phyloP scores from a whole-genome alignment of 2,888 invertebrate species.

The Melanostoma scalare region DNA sequence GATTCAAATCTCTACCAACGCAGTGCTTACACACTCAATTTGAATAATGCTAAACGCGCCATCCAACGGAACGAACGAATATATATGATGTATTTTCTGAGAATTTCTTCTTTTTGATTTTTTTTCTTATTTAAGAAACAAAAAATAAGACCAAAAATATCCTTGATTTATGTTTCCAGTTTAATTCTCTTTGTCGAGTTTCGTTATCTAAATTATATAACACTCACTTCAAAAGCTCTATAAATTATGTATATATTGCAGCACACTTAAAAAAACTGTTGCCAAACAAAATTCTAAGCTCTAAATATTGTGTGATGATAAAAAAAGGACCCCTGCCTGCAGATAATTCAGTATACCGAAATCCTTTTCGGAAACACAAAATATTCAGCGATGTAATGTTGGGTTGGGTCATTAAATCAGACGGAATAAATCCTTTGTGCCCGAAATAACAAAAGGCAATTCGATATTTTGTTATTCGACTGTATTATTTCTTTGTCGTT shows the following conservation, averaged over 20 bases:
- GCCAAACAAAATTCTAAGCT: slow-evolving; percentile 34
- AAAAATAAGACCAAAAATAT: slow-evolving; percentile 14
- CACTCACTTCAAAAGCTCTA: slow-evolving; percentile 39
- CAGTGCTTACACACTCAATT: slow-evolving; percentile 38
- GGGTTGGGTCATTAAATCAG: slow-evolving; percentile 61
- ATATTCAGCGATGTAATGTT: slow-evolving; percentile 55
- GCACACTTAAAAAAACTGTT: slow-evolving; percentile 23
- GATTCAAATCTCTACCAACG: slow-evolving; percentile 9
- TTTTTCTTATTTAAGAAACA: background rate
- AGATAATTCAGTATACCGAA: slow-evolving; percentile 40
- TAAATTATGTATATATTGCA: slow-evolving; percentile 49
- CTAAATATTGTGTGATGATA: slow-evolving; percentile 5
- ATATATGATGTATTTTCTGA: no score
- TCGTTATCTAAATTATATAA: slow-evolving; percentile 64
- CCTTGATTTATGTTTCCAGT: slow-evolving; percentile 58
- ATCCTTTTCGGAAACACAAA: slow-evolving; percentile 49
- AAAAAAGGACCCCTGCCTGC: background rate
- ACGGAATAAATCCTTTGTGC: slow-evolving; percentile 48
- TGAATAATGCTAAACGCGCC: slow-evolving; percentile 44
- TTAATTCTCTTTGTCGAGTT: slow-evolving; percentile 51
- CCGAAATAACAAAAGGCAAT: slow-evolving; percentile 51
- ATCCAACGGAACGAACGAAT: slow-evolving; percentile 17
- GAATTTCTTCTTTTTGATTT: background rate
- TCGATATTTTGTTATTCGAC: slow-evolving; percentile 45
- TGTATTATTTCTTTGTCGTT: slow-evolving; percentile 14